Percentiles rank a stretch among this genome's conserved stretches.
phyloP scores from a whole-genome alignment of 2,888 invertebrate species.

The Arrhopalites spinosus region DNA sequence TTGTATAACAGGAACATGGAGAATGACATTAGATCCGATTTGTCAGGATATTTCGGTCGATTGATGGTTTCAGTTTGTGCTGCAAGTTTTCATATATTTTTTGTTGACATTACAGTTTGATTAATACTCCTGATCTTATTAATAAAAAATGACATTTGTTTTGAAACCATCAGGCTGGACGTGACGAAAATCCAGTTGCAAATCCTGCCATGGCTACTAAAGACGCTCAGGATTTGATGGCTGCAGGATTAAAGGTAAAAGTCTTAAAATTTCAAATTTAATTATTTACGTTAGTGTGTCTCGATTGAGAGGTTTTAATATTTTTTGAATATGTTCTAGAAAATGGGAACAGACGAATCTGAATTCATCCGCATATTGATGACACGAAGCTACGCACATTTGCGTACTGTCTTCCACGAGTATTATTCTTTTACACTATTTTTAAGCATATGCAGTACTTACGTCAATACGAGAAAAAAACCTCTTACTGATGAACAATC shows the following conservation, averaged over 20 bases:
- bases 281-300: background rate
- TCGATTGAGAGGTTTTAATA: conserved; percentile 58
- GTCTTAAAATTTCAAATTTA: conserved; percentile 38
- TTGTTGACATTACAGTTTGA: background rate
- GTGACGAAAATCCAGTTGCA: conserved; percentile 78
- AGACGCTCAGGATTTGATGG: conserved; percentile 79
- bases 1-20: conserved; percentile 64
- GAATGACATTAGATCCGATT: conserved; percentile 82
- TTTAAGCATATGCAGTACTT: background rate
- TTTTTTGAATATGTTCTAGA: too few relatives aligned
- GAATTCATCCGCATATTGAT: conserved; percentile 83
- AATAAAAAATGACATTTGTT: too few relatives aligned
- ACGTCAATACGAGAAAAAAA: too few relatives aligned
- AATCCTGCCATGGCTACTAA: conserved; percentile 73
- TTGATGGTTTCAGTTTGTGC: conserved; percentile 83
- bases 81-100: conserved; percentile 61
- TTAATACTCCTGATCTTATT: background rate
- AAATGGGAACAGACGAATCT: conserved; percentile 87
- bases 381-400: conserved; percentile 84
- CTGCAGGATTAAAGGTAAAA: conserved; percentile 76
- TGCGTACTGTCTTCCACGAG: conserved; percentile 81
- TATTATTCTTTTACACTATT: conserved; percentile 60
- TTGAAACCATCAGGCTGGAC: conserved; percentile 72
- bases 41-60: conserved; percentile 88
- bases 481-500: too few relatives aligned